phyloP scores from a whole-genome alignment of 1,140 invertebrate genomes.

The Sycophaga agraensis region DNA sequence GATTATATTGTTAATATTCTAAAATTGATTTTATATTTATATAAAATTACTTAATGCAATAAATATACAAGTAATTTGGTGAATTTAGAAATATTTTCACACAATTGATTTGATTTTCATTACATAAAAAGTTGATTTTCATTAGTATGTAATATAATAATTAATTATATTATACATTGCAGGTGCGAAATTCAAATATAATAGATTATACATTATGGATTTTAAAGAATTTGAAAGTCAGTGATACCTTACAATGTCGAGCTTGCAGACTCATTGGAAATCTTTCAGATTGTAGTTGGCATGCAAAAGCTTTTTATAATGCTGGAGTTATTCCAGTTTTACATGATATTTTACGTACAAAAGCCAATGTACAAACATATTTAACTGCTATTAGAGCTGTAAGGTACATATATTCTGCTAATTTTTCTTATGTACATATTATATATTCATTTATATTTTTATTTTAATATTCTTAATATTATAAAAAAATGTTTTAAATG shows the following conservation, averaged over 20 bases:
- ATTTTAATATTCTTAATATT: too few relatives aligned
- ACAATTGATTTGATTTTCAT: too few relatives aligned
- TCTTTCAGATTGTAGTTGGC: conserved; percentile 42
- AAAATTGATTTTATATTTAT: too few relatives aligned
- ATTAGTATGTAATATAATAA: neutral
- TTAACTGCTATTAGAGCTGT: conserved; percentile 46
- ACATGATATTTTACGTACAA: conserved; percentile 32
- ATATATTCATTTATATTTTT: too few relatives aligned
- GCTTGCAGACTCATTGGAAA: conserved; percentile 50
- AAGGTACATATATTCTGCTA: conserved; percentile 43
- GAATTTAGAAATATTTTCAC: too few relatives aligned
- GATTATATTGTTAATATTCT: neutral
- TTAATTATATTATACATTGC: conserved; percentile 21
- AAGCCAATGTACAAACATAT: conserved; percentile 39
- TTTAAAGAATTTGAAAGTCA: conserved; percentile 39
- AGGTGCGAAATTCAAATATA: conserved; percentile 43
- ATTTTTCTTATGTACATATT: too few relatives aligned
- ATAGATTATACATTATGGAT: conserved; percentile 39
- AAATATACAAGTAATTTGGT: too few relatives aligned
- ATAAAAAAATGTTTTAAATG: too few relatives aligned
- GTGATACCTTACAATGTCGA: conserved; percentile 41
- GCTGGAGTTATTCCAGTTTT: conserved; percentile 37
- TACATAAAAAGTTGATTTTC: too few relatives aligned
- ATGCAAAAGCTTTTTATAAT: conserved; percentile 43
- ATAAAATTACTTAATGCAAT: too few relatives aligned